A percentile compares a stretch with the other conserved stretches of the same genome.
Evolutionary conservation across 2,797 vertebrate genomes (phyloP).

Genomic region (Prunella strophiata): DNA sequence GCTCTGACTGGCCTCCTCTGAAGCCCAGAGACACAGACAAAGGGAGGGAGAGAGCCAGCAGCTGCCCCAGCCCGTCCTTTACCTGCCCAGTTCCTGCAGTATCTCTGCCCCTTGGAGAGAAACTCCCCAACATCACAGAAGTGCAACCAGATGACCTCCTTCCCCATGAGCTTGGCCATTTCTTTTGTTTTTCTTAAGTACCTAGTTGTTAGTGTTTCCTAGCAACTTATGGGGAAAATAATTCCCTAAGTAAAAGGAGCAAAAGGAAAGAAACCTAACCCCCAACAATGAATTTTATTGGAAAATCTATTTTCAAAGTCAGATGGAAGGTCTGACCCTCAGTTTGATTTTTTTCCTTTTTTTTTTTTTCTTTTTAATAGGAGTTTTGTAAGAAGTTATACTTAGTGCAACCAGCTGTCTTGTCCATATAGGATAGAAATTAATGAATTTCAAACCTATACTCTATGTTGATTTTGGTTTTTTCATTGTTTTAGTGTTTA

Average conservation of each 20-base stretch:
- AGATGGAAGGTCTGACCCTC: not conserved
- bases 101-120: not conserved
- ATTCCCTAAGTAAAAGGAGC: not conserved
- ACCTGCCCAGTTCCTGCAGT: not conserved
- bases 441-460: not conserved
- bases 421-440: not conserved
- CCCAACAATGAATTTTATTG: not conserved
- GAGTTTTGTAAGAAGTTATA: not conserved
- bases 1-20: not conserved
- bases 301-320: not conserved
- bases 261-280: not conserved
- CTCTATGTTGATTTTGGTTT: not conserved
- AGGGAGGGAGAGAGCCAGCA: no score
- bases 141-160: not conserved
- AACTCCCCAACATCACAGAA: not conserved
- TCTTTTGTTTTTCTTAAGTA: not conserved
- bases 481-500: not conserved
- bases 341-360: not conserved
- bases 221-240: not conserved
- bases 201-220: not conserved
- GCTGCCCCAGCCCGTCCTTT: no score
- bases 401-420: not conserved
- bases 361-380: not conserved
- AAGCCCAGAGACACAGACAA: not conserved
- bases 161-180: not conserved